Conservation (phyloP, 2,888 invertebrate species). For the Pomacea canaliculata region DNA sequence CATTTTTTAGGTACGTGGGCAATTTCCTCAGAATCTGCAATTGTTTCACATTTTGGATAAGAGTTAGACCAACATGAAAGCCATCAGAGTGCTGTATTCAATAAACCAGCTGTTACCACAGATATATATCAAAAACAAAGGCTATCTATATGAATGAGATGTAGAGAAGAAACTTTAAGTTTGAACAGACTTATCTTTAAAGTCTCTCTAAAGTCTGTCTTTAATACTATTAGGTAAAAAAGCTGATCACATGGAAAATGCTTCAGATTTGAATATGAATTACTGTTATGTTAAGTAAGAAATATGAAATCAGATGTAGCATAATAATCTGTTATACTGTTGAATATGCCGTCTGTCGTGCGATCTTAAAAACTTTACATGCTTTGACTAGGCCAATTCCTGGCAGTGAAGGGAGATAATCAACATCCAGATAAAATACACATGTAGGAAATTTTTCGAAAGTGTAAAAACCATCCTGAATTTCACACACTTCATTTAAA, state of each 20-base stretch:
- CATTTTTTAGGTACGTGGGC: slow-evolving; percentile 84
- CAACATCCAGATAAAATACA: slow-evolving; percentile 98
- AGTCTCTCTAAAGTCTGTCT: no score
- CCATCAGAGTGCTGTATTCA: neutral
- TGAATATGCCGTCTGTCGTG: slow-evolving; percentile 83
- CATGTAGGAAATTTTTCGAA: slow-evolving; percentile 90
- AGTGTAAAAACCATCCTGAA: slow-evolving; percentile 73
- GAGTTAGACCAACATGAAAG: neutral
- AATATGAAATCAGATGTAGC: no score
- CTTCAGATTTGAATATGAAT: no score
- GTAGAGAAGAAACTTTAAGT: no score
- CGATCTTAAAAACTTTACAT: slow-evolving; percentile 76
- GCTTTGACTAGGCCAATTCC: slow-evolving; percentile 95
- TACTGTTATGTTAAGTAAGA: no score
- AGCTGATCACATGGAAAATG: no score
- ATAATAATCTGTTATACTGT: slow-evolving; percentile 62
- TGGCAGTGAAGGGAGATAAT: slow-evolving; percentile 89
- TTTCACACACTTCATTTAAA: slow-evolving; percentile 59
- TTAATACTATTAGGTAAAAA: no score
- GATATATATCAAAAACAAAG: neutral
- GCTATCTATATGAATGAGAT: no score
- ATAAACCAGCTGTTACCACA: neutral
- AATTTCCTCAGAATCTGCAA: slow-evolving; percentile 77
- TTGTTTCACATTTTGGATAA: neutral
- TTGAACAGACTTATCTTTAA: no score